Percentiles rank a stretch among this genome's conserved stretches.
Conservation (phyloP, 2,888 invertebrate genomes). For the Eueremaeus valkanovi region DNA sequence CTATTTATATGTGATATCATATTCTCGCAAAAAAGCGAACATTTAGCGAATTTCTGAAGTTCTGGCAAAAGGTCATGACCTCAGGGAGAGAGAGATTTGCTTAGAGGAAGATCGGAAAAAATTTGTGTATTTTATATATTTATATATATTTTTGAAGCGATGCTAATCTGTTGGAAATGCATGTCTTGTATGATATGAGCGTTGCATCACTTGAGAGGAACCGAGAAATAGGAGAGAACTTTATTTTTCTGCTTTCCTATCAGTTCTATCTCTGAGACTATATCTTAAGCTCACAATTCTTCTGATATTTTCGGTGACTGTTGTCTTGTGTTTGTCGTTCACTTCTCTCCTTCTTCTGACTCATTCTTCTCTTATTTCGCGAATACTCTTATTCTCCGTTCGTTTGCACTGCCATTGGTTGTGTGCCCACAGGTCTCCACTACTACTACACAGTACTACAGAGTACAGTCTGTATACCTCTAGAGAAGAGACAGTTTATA, state of each 20-base stretch:
- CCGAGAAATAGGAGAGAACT: background rate
- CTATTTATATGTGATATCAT: constrained; percentile 9
- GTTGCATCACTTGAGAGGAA: constrained; percentile 21
- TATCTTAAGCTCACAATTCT: background rate
- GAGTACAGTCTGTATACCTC: too few species aligned
- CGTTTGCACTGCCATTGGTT: background rate
- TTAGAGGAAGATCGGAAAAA: too few species aligned
- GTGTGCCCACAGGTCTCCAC: constrained; percentile 26
- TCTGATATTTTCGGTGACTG: background rate
- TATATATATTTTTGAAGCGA: background rate
- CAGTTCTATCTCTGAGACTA: background rate
- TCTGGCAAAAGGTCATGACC: constrained; percentile 6
- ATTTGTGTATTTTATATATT: too few species aligned
- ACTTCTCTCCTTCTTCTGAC: background rate
- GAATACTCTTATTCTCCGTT: background rate
- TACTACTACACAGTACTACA: too few species aligned
- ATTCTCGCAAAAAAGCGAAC: background rate
- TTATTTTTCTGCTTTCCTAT: background rate
- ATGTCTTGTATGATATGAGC: background rate
- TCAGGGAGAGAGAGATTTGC: background rate
- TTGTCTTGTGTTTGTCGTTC: background rate
- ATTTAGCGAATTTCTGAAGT: background rate
- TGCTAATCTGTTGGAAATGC: constrained; percentile 26
- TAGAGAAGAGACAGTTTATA: background rate
- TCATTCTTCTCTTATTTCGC: background rate